Evolutionary conservation across 1,140 invertebrate species (phyloP), one percentile per base, ranked within the genome.

Genomic region (Papilio polyxenes): DNA sequence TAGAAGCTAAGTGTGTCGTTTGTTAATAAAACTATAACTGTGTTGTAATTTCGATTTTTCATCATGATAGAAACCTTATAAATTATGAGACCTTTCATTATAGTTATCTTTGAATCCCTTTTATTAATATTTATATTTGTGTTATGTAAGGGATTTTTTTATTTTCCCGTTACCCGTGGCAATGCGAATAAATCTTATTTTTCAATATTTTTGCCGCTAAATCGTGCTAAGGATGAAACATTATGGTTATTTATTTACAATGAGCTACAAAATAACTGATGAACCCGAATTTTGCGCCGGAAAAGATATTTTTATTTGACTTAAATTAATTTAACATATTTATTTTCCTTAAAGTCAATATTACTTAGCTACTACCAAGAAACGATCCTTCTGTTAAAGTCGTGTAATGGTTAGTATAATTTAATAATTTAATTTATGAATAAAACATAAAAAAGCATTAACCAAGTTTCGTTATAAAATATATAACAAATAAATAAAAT

Each of bases 161-260:
- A 15, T 3, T 40, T 72, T 40, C 13, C 31, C 31, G 31, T 72
- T 72, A 7, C 11, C 31, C 13, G 65, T 15, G 9, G 65, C 2
- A 72, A 37, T 31, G 3, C 37, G 15, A 40, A 72, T 40, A 72
- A 72, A 72, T 72, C 65, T 40, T 17, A 72, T 72, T 40, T 37
- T 69, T 69, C 65, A 69, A 69, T 65, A 65, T 69, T 69, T 40
- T 72, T 40, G 17, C 65, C 65, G 31, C 37, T 15, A 40, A 72
- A 31, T 40, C 31, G 65, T 72, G 13, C 65, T 72, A 72, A 72
- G 31, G 40, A 72, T 37, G 65, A 72, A 72, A 72, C 31, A 72
- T 72, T 31, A 37, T 37, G 23, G 65, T 72, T 72, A 37, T 72
- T 56, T 56, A 56, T 56, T 72, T 37, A 72, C 10, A 3, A 72